Conservation (phyloP, 1,140 invertebrate species). For the Hyphantria cunea region DNA sequence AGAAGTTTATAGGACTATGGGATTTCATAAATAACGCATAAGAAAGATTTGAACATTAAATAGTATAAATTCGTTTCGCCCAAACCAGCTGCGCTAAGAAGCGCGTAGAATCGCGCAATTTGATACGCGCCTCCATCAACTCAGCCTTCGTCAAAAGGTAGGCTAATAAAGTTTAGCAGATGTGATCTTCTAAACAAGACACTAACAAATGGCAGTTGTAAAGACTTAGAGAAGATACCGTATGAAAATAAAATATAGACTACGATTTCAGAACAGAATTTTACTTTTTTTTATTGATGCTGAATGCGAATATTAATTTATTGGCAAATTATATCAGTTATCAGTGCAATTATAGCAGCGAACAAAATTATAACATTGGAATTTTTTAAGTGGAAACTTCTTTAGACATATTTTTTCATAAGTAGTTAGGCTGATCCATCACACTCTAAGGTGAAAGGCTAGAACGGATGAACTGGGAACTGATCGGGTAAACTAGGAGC, state of each 20-base stretch:
- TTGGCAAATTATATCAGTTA: too few species aligned
- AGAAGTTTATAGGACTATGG: slow-evolving; percentile 39
- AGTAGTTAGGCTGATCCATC: too few species aligned
- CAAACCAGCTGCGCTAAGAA: slow-evolving; percentile 75
- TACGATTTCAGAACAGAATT: slow-evolving; percentile 57
- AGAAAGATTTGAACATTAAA: slow-evolving; percentile 73
- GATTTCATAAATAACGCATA: slow-evolving; percentile 77
- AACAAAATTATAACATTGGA: too few species aligned
- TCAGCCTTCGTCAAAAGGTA: slow-evolving; percentile 70
- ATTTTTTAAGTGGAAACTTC: too few species aligned
- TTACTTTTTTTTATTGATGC: slow-evolving; percentile 45
- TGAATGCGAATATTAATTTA: too few species aligned
- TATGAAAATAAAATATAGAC: slow-evolving; percentile 43
- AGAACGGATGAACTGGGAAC: too few species aligned
- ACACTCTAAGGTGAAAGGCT: too few species aligned
- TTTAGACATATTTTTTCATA: too few species aligned
- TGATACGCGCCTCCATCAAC: slow-evolving; percentile 78
- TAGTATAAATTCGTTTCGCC: slow-evolving; percentile 71
- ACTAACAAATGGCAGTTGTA: slow-evolving; percentile 69
- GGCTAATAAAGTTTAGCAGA: slow-evolving; percentile 78
- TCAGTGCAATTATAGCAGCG: too few species aligned
- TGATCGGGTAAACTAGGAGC: too few species aligned
- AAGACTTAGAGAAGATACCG: slow-evolving; percentile 33
- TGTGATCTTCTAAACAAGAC: slow-evolving; percentile 80
- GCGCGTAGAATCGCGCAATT: slow-evolving; percentile 71